Base-by-base conservation (phyloP, 2,888 invertebrate species). In the Eupithecia abbreviata region DNA sequence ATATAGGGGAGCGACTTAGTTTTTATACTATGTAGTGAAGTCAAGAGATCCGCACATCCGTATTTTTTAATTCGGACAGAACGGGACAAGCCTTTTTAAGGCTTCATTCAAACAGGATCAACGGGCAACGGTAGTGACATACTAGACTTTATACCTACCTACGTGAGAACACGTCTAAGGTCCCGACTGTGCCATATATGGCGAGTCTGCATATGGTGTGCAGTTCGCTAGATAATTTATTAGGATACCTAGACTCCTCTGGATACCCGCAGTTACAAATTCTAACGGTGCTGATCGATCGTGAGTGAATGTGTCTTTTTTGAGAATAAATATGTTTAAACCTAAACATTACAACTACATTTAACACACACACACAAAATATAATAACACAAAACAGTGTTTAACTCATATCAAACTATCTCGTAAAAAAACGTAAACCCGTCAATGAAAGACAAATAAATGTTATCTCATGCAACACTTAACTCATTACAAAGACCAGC, bases 131-230 rank as follows among this genome's bases (percentile, higher is more conserved):
- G 85, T 85, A 82, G 80, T 79, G 81, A 76, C 79, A 78, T 78
- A 76, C 78, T 71, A 58, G 73, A 71, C 67, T 13, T 83, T 55
- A 55, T n/a, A 84, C 81, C 85, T 84, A 84, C 81, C 85, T 85
- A 90, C 90, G 92, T 92, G 92, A 90, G 90, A 91, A 89, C 90
- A 84, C 83, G 89, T 86, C 86, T 84, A 81, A 76, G 83, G 84
- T 86, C 87, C 88, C 83, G 79, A 79, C 84, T 85, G 79, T 80
- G 58, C 87, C 93, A 83, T 92, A 91, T 85, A 91, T 81, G 92
- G 93, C 42, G 73, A 79, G 78, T 78, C 88, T 86, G 80, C 85
- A 85, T 89, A 91, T 86, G 89, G 91, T 82, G 84, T 83, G 83
- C 85, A 85, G 86, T 87, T 87, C 86, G 82, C 85, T 78, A 79